phyloP scores from a whole-genome alignment of 2,797 vertebrate genomes.

The Malurus splendens region DNA sequence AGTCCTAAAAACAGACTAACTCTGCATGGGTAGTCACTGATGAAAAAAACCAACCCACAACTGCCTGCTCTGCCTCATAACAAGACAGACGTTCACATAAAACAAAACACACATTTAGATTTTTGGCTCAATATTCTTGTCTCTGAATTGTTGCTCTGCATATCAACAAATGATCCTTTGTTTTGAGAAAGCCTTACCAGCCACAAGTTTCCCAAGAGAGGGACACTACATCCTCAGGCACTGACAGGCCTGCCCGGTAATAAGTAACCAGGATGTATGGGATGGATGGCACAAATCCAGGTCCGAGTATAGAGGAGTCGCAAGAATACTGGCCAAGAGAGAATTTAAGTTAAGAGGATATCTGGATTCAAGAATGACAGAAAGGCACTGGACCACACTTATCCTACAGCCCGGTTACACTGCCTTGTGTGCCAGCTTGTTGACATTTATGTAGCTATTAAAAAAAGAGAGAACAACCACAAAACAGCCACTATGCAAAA shows the following conservation, averaged over 20 bases:
- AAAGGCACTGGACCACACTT: neutral
- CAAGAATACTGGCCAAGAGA: neutral
- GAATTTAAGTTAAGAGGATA: neutral
- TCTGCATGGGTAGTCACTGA: neutral
- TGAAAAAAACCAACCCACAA: neutral
- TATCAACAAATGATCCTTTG: slow-evolving; percentile 26
- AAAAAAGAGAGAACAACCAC: slow-evolving; percentile 11
- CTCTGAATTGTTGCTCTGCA: slow-evolving; percentile 24
- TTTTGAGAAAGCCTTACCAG: slow-evolving; percentile 1
- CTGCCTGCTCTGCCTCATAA: slow-evolving; percentile 18
- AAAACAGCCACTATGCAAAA: neutral
- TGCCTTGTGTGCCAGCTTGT: neutral
- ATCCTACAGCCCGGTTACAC: neutral
- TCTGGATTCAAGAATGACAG: neutral
- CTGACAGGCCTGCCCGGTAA: neutral
- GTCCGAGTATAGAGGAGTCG: neutral
- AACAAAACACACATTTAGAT: slow-evolving; percentile 45
- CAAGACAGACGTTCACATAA: neutral
- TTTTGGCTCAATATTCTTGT: slow-evolving; percentile 14
- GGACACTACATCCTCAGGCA: neutral
- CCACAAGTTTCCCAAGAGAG: slow-evolving; percentile 9
- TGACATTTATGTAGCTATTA: slow-evolving; percentile 4
- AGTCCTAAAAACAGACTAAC: neutral
- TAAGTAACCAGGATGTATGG: neutral
- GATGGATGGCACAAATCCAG: neutral